Evolutionary conservation across 2,888 invertebrate species (phyloP).

Genomic region (Leptarthrus brevirostris): DNA sequence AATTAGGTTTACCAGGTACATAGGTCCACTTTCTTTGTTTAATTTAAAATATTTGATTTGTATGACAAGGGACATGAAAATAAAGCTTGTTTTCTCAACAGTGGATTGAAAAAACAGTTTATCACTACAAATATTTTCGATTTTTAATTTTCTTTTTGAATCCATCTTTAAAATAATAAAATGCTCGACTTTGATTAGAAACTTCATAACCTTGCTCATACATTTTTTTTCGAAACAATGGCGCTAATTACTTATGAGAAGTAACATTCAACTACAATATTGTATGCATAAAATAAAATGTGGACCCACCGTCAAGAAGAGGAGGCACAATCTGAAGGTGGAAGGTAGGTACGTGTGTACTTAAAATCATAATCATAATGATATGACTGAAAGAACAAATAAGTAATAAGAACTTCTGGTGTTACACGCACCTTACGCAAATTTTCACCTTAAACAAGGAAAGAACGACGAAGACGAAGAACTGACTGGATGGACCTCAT

Average conservation of each 20-base stretch:
- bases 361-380: conserved; percentile 50
- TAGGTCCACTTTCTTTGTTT: no score
- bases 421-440: conserved; percentile 55
- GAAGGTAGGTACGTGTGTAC: conserved; percentile 47
- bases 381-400: conserved; percentile 56
- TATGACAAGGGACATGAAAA: no score
- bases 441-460: conserved; percentile 37
- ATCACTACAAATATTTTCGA: no score
- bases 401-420: conserved; percentile 59
- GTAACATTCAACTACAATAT: conserved; percentile 11
- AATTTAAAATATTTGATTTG: no score
- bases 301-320: conserved; percentile 40
- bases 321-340: conserved; percentile 33
- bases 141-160: no score
- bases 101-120: no score
- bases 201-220: no score
- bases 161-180: no score
- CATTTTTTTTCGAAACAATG: no score
- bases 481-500: not conserved
- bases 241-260: conserved; percentile 39
- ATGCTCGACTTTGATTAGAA: no score
- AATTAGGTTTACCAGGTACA: no score
- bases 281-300: not conserved
- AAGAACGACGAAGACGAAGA: conserved; percentile 10
- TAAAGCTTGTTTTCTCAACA: no score